Base-by-base conservation (phyloP, 2,113 vertebrate genomes). In the Mesocricetus auratus region DNA sequence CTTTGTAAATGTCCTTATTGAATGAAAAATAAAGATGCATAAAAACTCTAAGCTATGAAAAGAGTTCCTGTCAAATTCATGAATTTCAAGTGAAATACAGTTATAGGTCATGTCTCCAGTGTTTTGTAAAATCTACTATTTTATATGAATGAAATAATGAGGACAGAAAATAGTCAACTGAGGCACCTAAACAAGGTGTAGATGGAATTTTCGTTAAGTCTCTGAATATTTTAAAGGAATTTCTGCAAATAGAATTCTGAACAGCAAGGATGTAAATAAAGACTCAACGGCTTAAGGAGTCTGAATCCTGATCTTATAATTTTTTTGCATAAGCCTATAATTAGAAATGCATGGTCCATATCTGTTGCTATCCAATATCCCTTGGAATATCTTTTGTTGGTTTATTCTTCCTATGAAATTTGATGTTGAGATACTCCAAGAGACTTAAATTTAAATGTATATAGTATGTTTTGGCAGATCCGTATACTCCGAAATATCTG, bases 111-210 rank as follows among this genome's bases (percentile, higher is more conserved):
- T 81, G 45, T 66, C 81, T 85, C 71, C 73, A 81, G 77, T 82
- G 89, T 78, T 94, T 94, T 75, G 11, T 45, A 94, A 90, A 66
- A 68, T 36, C 42, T 68, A 36, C 24, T 87, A 89, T 60, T 96
- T 92, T 90, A 86, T 86, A 89, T 78, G 60, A 53, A 96, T 47
- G 58, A 90, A 93, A 82, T 82, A 95, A 96, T 93, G 78, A 82
- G 71, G 68, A 90, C 3, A 71, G 13, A 36, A 91, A 96, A 91
- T 53, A 82, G 47, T 53, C 50, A 91, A 26, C 3, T 74, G 60
- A 29, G 26, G 62, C 29, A 79, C 2, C 13, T 89, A 79, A 12
- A 45, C 19, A 73, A 42, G 21, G 15, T 21, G 1, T 50, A 53
- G 33, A 5, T 17, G 5, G 42, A 93, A 92, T 66, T 58, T 92